These are phyloP conservation scores for Pempheris klunzingeri DNA, from an alignment of 2,797 vertebrate genomes.

Conservation along the genomic window DNA sequence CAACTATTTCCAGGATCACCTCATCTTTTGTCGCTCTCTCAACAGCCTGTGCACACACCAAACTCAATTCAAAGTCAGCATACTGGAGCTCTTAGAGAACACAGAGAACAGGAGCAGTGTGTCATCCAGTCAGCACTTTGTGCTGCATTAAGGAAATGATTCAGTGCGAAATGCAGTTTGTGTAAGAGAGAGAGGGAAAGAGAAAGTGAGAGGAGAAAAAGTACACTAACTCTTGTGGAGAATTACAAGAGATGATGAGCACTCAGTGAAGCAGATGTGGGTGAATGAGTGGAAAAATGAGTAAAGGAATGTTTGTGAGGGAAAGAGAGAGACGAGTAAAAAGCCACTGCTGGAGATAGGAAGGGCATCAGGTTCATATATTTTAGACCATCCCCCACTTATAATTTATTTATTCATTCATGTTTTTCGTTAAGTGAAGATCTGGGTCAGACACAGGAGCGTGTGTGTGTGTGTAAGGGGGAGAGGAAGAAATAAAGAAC, in stretches of 20 bases:
- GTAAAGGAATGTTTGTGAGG: neutral
- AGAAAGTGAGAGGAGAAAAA: slow-evolving; percentile 4
- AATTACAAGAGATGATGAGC: slow-evolving; percentile 40
- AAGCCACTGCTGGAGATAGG: neutral
- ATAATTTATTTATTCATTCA: slow-evolving; percentile 56
- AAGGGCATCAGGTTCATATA: slow-evolving; percentile 25
- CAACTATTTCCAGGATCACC: slow-evolving; percentile 16
- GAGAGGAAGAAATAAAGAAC: slow-evolving; percentile 5
- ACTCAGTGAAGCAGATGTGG: slow-evolving; percentile 24
- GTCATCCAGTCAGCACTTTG: slow-evolving; percentile 41
- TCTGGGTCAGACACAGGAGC: slow-evolving; percentile 38
- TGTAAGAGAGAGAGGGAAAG: neutral
- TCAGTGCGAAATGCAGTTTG: slow-evolving; percentile 7
- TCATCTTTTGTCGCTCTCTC: slow-evolving; percentile 11
- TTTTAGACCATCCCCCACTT: slow-evolving; percentile 15
- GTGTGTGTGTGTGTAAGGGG: neutral
- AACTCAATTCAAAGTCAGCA: slow-evolving; percentile 20
- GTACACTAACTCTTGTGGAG: slow-evolving; percentile 1
- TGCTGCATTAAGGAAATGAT: slow-evolving; percentile 30
- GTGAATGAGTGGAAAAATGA: slow-evolving; percentile 19
- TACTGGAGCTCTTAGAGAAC: slow-evolving; percentile 31
- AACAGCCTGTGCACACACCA: slow-evolving; percentile 18
- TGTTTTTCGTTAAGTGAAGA: slow-evolving; percentile 38
- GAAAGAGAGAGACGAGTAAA: neutral
- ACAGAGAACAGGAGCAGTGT: slow-evolving; percentile 23